Evolutionary conservation across 2,797 vertebrate species (phyloP).

Genomic region (Cossypha dichroa): DNA sequence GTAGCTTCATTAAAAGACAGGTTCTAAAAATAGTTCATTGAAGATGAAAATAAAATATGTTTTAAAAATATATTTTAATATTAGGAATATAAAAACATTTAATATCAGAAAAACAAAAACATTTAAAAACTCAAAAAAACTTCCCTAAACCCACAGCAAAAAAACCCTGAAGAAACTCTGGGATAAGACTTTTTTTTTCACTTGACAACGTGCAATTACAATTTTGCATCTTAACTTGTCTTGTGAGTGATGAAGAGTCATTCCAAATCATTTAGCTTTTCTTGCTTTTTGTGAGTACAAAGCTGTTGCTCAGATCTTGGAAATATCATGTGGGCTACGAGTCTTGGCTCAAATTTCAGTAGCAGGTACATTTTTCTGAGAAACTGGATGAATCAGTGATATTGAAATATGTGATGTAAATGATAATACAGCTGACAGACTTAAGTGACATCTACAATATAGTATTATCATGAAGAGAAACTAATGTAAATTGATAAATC

Average conservation of each 20-base stretch:
- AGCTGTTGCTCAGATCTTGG: not conserved
- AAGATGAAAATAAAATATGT: not conserved
- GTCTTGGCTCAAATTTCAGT: not conserved
- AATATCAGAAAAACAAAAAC: not conserved
- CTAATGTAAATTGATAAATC: not conserved
- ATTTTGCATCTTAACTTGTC: not conserved
- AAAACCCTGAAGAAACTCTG: not conserved
- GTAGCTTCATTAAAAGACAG: not conserved
- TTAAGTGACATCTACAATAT: not conserved
- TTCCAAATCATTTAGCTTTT: not conserved
- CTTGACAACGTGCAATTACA: not conserved
- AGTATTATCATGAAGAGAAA: not conserved
- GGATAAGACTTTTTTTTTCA: not conserved
- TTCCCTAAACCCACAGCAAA: not conserved
- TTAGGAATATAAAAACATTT: not conserved
- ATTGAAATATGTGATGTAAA: not conserved
- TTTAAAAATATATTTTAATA: too few species aligned
- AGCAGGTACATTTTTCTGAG: not conserved
- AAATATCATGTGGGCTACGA: not conserved
- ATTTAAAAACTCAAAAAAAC: not conserved
- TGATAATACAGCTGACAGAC: not conserved
- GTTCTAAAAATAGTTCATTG: not conserved
- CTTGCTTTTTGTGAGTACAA: not conserved
- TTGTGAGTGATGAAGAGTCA: not conserved
- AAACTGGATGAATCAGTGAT: not conserved